Base-by-base conservation (phyloP, 2,888 invertebrate species). In the Oxystoma pomonae region DNA sequence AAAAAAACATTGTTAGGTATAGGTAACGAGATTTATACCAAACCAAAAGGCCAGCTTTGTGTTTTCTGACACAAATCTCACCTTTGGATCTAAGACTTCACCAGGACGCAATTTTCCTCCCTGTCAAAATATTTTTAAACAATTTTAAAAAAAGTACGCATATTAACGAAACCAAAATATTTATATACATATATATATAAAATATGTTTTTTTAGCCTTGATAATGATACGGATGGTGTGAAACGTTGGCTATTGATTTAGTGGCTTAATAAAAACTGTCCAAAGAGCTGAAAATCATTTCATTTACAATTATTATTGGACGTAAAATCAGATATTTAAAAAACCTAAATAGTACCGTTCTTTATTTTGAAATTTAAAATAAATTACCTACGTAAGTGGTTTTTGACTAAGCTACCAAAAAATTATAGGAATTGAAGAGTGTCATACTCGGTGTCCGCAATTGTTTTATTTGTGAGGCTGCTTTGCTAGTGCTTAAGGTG, bases 31-130 rank as follows among this genome's bases (percentile, higher is more conserved):
- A 62, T 65, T 65, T 64, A 71, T 70, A 71, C 70, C 74, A 75
- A 75, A 74, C 71, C 74, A 73, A 78, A 65, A 79, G 79, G 80
- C 78, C 78, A 76, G 78, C 75, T 80, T 79, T 80, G 78, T 79
- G 79, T 78, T 69, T 66, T 76, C 77, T 17, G 82, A 84, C 84
- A 84, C 85, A 85, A 85, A 84, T 84, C 86, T 86, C 87, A 90
- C 90, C 90, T 90, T 89, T 80, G 84, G 83, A 81, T 89, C 89
- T 81, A 85, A 83, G 78, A 90, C 86, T 84, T 90, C 90, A 83
- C 90, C 90, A 80, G 90, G 90, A 81, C 90, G 89, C 83, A 90
- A 88, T 83, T 85, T 87, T 83, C 86, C 86, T 83, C 84, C 86
- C 87, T 87, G 86, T 80, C 82, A 83, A 84, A 82, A 75, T 65